A percentile compares a stretch with the other conserved stretches of the same genome.
Conservation (phyloP, 2,113 vertebrate genomes). For the Tretioscincus oriximinensis region DNA sequence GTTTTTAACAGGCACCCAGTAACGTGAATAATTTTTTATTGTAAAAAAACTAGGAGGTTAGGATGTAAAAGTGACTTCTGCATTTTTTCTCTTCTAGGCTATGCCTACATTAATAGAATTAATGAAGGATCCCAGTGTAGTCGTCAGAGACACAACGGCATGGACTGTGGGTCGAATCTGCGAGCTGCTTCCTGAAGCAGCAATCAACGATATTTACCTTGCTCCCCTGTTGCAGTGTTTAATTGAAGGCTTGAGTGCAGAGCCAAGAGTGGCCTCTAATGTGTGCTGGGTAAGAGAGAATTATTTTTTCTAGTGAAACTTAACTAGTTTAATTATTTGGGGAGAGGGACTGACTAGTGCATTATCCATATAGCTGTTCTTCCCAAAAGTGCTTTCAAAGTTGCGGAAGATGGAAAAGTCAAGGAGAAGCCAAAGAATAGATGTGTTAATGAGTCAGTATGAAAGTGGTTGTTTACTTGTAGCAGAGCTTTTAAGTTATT, state of each 20-base stretch:
- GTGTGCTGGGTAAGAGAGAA: constrained; percentile 92
- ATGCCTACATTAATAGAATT: constrained; percentile 96
- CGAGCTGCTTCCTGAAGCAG: constrained; percentile 93
- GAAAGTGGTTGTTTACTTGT: neutral
- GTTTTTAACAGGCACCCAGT: neutral
- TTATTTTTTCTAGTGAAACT: neutral
- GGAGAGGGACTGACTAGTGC: fast-evolving
- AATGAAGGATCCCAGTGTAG: constrained; percentile 97
- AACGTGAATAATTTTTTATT: neutral
- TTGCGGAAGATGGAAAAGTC: neutral
- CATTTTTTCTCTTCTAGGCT: constrained; percentile 67
- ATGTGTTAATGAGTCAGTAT: neutral
- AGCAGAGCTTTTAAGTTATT: neutral
- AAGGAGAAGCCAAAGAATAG: too few species aligned
- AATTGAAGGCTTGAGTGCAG: constrained; percentile 93
- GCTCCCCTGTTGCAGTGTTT: constrained; percentile 92
- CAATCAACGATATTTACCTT: constrained; percentile 95
- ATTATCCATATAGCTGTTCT: constrained; percentile 17
- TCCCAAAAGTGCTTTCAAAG: neutral
- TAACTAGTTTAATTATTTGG: fast-evolving
- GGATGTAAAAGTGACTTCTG: neutral
- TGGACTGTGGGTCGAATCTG: constrained; percentile 98
- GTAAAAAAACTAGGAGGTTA: neutral
- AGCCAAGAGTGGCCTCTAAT: constrained; percentile 94
- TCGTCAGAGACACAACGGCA: constrained; percentile 95